Evolutionary conservation across 2,888 invertebrate genomes (phyloP).

Genomic region (Philopedon plagiatum): DNA sequence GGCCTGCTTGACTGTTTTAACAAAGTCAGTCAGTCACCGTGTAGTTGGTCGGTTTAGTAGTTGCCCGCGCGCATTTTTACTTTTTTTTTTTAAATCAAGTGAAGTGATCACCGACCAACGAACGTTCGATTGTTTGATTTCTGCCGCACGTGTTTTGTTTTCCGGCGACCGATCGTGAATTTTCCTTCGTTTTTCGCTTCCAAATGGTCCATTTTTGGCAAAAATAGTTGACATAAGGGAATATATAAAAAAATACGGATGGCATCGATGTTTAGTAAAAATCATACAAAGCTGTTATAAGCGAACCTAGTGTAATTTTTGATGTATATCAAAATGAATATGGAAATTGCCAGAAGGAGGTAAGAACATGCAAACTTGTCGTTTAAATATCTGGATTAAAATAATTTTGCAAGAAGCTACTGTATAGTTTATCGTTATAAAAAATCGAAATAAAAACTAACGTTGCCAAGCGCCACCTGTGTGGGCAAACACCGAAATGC

Average conservation of each 20-base stretch:
- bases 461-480: conserved; percentile 4
- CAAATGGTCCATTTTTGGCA: neutral
- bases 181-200: neutral
- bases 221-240: neutral
- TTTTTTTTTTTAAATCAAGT: too few relatives aligned
- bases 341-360: conserved; percentile 17
- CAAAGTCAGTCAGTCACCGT: conserved; percentile 40
- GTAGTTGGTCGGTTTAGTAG: conserved; percentile 22
- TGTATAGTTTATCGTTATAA: neutral
- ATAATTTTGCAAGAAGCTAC: too few relatives aligned
- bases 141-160: conserved; percentile 32
- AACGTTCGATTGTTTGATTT: conserved; percentile 21
- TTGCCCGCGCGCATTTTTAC: conserved; percentile 13
- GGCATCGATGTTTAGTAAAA: neutral
- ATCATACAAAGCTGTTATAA: neutral
- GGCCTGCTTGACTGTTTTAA: conserved; percentile 25
- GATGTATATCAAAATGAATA: neutral
- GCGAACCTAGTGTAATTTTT: neutral
- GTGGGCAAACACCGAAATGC: conserved; percentile 4
- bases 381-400: neutral
- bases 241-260: neutral
- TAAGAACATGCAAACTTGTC: neutral
- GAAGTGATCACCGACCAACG: neutral
- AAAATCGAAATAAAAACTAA: neutral
- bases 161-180: neutral